Percentiles rank a stretch among this genome's conserved stretches.
These are phyloP conservation scores for Hirtodrosophila duncani DNA, from an alignment of 2,888 invertebrate genomes.

Conservation along the genomic window DNA sequence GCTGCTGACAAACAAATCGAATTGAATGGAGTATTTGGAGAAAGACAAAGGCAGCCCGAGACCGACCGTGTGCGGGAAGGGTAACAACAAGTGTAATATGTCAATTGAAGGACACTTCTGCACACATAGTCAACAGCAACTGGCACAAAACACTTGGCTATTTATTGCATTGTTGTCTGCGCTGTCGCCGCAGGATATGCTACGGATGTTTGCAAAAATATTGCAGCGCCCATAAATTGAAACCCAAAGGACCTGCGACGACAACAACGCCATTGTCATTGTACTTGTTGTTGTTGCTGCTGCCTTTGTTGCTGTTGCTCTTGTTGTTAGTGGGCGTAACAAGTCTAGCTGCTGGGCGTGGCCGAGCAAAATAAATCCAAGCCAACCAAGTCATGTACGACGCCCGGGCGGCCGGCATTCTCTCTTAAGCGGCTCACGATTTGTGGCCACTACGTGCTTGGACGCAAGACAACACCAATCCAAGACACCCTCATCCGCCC, in stretches of 20 bases:
- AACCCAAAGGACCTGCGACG: too few relatives aligned
- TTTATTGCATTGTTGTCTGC: slow-evolving; percentile 66
- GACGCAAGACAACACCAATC: neutral
- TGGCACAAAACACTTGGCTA: slow-evolving; percentile 51
- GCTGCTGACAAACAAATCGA: too few relatives aligned
- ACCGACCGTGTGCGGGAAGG: too few relatives aligned
- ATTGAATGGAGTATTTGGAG: too few relatives aligned
- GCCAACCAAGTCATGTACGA: neutral
- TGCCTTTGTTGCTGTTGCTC: slow-evolving; percentile 40
- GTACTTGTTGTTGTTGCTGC: slow-evolving; percentile 49
- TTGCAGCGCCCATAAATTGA: slow-evolving; percentile 70
- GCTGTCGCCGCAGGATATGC: slow-evolving; percentile 64
- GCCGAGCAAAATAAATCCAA: too few relatives aligned
- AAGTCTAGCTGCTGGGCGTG: too few relatives aligned
- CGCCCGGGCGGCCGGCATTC: slow-evolving; percentile 30
- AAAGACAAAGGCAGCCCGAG: too few relatives aligned
- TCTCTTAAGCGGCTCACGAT: slow-evolving; percentile 48
- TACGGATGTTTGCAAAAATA: slow-evolving; percentile 69
- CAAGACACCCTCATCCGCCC: too few relatives aligned
- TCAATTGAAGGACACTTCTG: too few relatives aligned
- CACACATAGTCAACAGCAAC: too few relatives aligned
- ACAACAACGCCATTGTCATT: too few relatives aligned
- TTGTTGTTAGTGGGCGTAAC: slow-evolving; percentile 29
- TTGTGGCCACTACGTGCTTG: slow-evolving; percentile 61
- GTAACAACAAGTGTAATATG: too few relatives aligned